These are phyloP conservation scores for Cyclina sinensis DNA, from an alignment of 1,140 invertebrate species.

Conservation along the genomic window DNA sequence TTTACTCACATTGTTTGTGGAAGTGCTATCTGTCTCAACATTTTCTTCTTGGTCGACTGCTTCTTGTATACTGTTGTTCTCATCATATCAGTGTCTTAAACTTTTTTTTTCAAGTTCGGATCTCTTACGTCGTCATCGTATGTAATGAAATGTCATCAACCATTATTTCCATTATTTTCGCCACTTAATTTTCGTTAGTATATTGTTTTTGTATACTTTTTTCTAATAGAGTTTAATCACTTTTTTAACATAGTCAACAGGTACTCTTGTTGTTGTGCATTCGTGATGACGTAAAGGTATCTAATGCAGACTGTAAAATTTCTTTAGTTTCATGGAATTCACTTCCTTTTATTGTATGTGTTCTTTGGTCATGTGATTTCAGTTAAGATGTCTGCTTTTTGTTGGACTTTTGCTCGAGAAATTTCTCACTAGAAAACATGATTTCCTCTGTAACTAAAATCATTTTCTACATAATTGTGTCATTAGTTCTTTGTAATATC, in stretches of 20 bases:
- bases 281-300: background rate
- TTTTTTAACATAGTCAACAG: background rate
- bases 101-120: background rate
- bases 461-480: background rate
- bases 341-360: background rate
- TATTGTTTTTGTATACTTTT: background rate
- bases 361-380: background rate
- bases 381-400: background rate
- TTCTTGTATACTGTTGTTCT: background rate
- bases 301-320: background rate
- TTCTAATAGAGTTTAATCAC: background rate
- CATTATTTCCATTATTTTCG: background rate
- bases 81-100: conserved; percentile 23
- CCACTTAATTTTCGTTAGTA: background rate
- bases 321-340: background rate
- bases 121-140: background rate
- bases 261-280: background rate
- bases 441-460: background rate
- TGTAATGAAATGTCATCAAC: background rate
- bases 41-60: background rate
- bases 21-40: background rate
- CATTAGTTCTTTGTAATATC: background rate
- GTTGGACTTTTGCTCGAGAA: background rate
- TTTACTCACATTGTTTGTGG: background rate
- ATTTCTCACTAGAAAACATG: background rate